phyloP scores from a whole-genome alignment of 1,140 invertebrate genomes.

The Cyrtorhinus lividipennis region DNA sequence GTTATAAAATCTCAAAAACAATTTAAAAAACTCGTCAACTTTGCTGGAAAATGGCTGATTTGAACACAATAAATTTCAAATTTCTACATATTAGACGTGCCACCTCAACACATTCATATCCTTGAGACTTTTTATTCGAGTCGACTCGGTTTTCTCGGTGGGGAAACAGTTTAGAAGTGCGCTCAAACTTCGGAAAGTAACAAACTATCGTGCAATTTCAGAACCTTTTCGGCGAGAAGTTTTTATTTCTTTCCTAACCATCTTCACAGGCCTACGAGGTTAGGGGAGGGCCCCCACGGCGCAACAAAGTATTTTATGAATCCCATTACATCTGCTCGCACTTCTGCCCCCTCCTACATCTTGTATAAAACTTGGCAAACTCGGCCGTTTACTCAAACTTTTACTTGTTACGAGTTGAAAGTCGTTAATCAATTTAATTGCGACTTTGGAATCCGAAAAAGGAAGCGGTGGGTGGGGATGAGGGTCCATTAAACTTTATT shows the following conservation, averaged over 20 bases:
- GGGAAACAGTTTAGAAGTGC: too few relatives aligned
- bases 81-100: too few relatives aligned
- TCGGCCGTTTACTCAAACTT: not conserved
- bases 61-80: too few relatives aligned
- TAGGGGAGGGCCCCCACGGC: not conserved
- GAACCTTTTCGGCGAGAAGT: too few relatives aligned
- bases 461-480: not conserved
- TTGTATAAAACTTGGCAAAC: not conserved
- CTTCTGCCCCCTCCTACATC: not conserved
- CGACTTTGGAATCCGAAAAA: not conserved
- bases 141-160: too few relatives aligned
- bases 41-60: too few relatives aligned
- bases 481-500: conserved; percentile 8
- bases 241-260: not conserved
- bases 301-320: conserved; percentile 9
- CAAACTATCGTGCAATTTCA: not conserved
- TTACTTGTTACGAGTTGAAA: conserved; percentile 4
- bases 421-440: conserved; percentile 10
- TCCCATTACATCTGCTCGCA: not conserved
- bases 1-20: too few relatives aligned
- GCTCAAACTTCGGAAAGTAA: too few relatives aligned
- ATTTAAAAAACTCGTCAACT: too few relatives aligned
- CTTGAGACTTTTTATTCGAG: too few relatives aligned
- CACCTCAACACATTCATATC: too few relatives aligned
- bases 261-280: not conserved